phyloP scores from a whole-genome alignment of 2,113 vertebrate species.

The Seriola quinqueradiata region DNA sequence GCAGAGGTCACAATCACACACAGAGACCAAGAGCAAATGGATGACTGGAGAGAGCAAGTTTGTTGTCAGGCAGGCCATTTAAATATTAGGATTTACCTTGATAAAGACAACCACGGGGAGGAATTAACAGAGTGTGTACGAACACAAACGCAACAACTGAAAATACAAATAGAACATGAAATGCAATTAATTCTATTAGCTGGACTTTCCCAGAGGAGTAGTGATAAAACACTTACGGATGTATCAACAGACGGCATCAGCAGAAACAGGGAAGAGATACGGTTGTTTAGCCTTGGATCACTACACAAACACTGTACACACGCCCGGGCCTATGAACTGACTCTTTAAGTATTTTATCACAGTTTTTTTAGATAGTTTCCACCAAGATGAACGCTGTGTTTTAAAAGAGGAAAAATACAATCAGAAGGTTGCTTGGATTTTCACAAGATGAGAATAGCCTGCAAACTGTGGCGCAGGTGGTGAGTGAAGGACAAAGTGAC shows the following conservation, averaged over 20 bases:
- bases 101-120: conserved; percentile 58
- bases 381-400: background rate
- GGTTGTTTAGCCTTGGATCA: conserved; percentile 46
- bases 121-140: conserved; percentile 47
- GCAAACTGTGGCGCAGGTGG: background rate
- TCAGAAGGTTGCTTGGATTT: conserved; percentile 9
- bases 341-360: conserved; percentile 3
- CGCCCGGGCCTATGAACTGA: conserved; percentile 9
- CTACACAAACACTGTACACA: conserved; percentile 38
- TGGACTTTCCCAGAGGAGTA: conserved; percentile 64
- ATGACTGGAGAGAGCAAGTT: conserved; percentile 27
- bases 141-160: conserved; percentile 58
- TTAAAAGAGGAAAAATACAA: background rate
- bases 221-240: conserved; percentile 67
- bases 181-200: conserved; percentile 77
- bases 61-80: conserved; percentile 45
- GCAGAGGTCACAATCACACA: conserved; percentile 51
- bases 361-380: conserved; percentile 24
- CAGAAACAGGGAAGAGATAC: conserved; percentile 50
- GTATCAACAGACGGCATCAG: conserved; percentile 67
- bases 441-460: background rate
- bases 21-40: conserved; percentile 40
- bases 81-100: conserved; percentile 50
- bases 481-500: conserved; percentile 34
- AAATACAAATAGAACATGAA: conserved; percentile 69